A percentile compares a stretch with the other conserved stretches of the same genome.
Conservation (phyloP, 2,888 invertebrate genomes). For the Penaeus monodon region DNA sequence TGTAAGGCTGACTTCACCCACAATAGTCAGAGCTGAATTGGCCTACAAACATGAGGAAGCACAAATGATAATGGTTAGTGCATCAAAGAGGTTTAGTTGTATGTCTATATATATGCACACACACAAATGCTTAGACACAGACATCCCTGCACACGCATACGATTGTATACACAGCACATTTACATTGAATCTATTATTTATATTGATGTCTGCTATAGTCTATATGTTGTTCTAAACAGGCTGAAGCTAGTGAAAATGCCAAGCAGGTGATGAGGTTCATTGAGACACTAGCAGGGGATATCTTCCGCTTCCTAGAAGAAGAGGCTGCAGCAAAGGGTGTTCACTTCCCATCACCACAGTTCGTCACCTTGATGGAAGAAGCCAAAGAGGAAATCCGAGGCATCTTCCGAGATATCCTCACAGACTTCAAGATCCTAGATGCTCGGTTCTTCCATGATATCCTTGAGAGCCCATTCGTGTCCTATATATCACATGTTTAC, state of each 20-base stretch:
- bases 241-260: too few species aligned
- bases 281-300: not conserved
- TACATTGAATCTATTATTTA: too few species aligned
- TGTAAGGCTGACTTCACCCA: conserved; percentile 1
- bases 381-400: not conserved
- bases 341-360: conserved; percentile 2
- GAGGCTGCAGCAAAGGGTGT: not conserved
- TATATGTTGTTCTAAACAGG: too few species aligned
- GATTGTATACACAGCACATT: too few species aligned
- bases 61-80: not conserved
- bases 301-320: not conserved
- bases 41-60: not conserved
- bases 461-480: too few species aligned
- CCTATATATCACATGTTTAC: too few species aligned
- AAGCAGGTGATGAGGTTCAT: not conserved
- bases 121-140: not conserved
- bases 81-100: not conserved
- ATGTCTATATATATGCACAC: not conserved
- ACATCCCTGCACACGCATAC: too few species aligned
- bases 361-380: not conserved
- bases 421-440: too few species aligned
- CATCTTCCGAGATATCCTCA: conserved; percentile 1
- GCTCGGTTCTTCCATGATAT: too few species aligned
- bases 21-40: not conserved
- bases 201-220: too few species aligned